phyloP scores from a whole-genome alignment of 2,888 invertebrate species.

The Mamestra brassicae region DNA sequence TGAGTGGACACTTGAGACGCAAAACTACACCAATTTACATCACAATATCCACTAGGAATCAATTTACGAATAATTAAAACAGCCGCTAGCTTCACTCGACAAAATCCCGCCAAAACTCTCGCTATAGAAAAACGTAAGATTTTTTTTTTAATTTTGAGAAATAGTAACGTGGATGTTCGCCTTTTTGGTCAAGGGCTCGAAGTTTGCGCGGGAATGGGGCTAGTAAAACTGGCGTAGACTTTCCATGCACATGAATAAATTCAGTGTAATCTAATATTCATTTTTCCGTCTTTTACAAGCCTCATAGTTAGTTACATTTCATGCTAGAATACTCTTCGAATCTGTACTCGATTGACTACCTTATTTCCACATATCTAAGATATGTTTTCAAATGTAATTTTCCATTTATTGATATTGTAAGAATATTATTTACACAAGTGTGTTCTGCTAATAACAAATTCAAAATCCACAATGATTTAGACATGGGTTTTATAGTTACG shows the following conservation, averaged over 20 bases:
- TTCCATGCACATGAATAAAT: background rate
- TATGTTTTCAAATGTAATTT: slow-evolving; percentile 14
- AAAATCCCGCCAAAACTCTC: too few relatives aligned
- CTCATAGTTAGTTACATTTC: slow-evolving; percentile 15
- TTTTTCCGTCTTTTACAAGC: slow-evolving; percentile 17
- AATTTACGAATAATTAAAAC: too few relatives aligned
- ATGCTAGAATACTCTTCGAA: slow-evolving; percentile 5
- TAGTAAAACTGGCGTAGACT: background rate
- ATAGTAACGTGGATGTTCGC: too few relatives aligned
- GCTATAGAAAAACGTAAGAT: too few relatives aligned
- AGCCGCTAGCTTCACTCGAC: too few relatives aligned
- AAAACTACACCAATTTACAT: too few relatives aligned
- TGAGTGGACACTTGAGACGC: too few relatives aligned
- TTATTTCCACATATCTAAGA: background rate
- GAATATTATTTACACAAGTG: slow-evolving; percentile 68
- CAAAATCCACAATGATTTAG: slow-evolving; percentile 69
- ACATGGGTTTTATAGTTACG: slow-evolving; percentile 46
- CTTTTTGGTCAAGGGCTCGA: background rate
- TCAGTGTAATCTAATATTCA: slow-evolving; percentile 7
- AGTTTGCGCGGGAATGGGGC: background rate
- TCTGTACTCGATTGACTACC: slow-evolving; percentile 22
- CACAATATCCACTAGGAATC: too few relatives aligned
- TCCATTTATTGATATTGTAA: slow-evolving; percentile 42
- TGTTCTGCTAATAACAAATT: slow-evolving; percentile 60
- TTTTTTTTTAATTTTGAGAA: too few relatives aligned